Evolutionary conservation across 2,888 invertebrate species (phyloP), one percentile per base, ranked within the genome.

Genomic region (Opisthograptis luteolata): DNA sequence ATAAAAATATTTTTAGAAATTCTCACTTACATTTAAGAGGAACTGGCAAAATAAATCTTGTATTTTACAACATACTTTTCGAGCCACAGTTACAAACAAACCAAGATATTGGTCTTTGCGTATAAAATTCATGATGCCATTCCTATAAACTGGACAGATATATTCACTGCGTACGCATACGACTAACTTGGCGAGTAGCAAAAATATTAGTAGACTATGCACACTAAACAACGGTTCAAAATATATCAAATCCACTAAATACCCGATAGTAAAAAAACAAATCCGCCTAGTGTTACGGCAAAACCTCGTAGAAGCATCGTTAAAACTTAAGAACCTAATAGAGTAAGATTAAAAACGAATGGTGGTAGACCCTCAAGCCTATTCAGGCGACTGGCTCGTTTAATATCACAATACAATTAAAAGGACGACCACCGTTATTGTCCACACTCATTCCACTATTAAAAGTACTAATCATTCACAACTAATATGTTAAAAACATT

Each of bases 21-120:
- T 89, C 87, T 88, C 87, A 88, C 89, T 90, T 90, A 89, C 80
- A 84, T 81, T 84, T 84, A 88, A 84, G 85, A 90, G 90, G 90
- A 90, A 90, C 90, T 89, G 90, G 90, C 88, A 86, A 89, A 88
- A 89, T 79, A 87, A 89, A 89, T 88, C 85, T 84, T 87, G 87
- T 85, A 85, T 83, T 73, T 66, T 68, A 73, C 79, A 71, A 58
- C 50, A 55, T 62, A 53, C 58, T 55, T 62, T 52, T 70, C 64
- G 74, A 77, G 66, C 64, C 74, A 75, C 73, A 73, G 76, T 77
- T 75, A 75, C 71, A 79, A 77, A 77, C 76, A 79, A 81, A 81
- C 78, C 79, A 81, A 75, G 72, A 73, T 73, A 22, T 86, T 87
- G 88, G 88, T 88, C 87, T 84, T 81, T 80, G 66, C 76, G 68